These are phyloP conservation scores for Chaenogobius annularis DNA, from an alignment of 2,113 vertebrate species.

Conservation along the genomic window DNA sequence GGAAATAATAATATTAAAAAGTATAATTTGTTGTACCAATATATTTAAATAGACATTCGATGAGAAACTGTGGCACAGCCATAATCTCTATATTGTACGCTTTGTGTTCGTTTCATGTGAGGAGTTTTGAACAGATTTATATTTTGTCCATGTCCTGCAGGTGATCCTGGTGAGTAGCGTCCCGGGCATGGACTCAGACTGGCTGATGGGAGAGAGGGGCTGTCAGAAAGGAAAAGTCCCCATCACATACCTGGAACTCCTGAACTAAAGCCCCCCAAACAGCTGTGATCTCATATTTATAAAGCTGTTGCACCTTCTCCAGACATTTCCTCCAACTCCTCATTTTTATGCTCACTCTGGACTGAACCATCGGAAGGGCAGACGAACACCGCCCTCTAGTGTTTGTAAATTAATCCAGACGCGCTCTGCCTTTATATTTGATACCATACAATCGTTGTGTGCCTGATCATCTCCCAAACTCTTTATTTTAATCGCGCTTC, in stretches of 20 bases:
- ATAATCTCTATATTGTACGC: no score
- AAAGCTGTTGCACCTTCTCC: slow-evolving; percentile 27
- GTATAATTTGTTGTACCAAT: no score
- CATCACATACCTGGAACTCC: slow-evolving; percentile 97
- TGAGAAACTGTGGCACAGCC: no score
- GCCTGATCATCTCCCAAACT: slow-evolving; percentile 54
- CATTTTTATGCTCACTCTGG: neutral
- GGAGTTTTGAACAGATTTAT: no score
- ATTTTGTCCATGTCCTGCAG: slow-evolving; percentile 59
- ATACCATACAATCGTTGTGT: slow-evolving; percentile 75
- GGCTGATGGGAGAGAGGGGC: slow-evolving; percentile 97
- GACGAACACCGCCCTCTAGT: slow-evolving; percentile 16
- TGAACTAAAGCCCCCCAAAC: slow-evolving; percentile 80
- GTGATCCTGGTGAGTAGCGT: slow-evolving; percentile 94
- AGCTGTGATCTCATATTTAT: slow-evolving; percentile 83
- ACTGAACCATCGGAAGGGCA: slow-evolving; percentile 22
- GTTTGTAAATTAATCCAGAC: slow-evolving; percentile 65
- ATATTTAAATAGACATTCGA: no score
- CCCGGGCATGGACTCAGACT: slow-evolving; percentile 95
- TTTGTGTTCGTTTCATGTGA: no score
- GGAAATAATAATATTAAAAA: no score
- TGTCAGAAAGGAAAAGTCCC: slow-evolving; percentile 97
- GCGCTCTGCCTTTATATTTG: slow-evolving; percentile 72
- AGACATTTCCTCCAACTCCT: slow-evolving; percentile 30
- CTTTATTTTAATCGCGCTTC: slow-evolving; percentile 40